Evolutionary conservation across 2,113 vertebrate genomes (phyloP).

Genomic region (Cettia cetti): DNA sequence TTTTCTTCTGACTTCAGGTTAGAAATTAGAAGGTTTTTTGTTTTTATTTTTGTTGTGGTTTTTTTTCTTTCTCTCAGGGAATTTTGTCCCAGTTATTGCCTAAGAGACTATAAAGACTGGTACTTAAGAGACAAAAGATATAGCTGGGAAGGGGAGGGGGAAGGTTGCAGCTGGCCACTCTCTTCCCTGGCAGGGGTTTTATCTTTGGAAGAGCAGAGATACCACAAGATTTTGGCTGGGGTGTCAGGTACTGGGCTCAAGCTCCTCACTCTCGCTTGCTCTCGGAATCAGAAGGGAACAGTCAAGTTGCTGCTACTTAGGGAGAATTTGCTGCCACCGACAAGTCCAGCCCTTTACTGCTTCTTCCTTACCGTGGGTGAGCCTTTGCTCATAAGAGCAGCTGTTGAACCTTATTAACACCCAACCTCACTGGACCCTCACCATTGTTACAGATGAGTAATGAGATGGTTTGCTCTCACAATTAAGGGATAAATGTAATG

Average conservation of each 20-base stretch:
- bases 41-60: no score
- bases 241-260: not conserved
- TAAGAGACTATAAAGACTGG: accelerated
- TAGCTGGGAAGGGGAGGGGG: not conserved
- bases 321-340: accelerated
- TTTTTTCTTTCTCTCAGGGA: not conserved
- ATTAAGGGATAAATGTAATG: not conserved
- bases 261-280: not conserved
- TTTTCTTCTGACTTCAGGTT: not conserved
- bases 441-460: not conserved
- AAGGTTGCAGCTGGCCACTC: not conserved
- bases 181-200: not conserved
- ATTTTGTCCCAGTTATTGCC: not conserved
- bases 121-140: not conserved
- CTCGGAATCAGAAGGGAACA: accelerated
- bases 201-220: not conserved
- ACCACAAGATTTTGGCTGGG: not conserved
- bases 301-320: accelerated
- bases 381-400: accelerated
- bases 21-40: not conserved
- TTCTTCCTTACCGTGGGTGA: accelerated
- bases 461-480: not conserved
- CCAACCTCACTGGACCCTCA: not conserved
- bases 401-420: not conserved
- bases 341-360: not conserved